Base-by-base conservation (phyloP, 2,888 invertebrate species). In the Hylaea fasciaria region DNA sequence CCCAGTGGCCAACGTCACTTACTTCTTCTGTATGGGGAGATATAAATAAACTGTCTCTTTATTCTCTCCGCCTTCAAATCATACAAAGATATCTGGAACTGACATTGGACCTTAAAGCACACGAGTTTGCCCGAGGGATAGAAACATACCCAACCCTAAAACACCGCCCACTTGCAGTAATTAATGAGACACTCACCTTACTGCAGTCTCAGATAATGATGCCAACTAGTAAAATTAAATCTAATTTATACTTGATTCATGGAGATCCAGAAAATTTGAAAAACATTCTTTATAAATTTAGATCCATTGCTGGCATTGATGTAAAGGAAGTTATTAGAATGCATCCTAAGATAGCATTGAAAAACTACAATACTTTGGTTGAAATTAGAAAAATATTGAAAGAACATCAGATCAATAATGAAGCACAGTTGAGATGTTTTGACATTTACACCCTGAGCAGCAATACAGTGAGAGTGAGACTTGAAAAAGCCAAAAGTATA, bases 1-100 rank as follows among this genome's bases (percentile, higher is more conserved):
- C 89, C 3, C 86, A 88, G 58, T 93, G 92, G 92, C 92, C 92
- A 5, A 89, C 92, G 59, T 92, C 92, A 29, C 78, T 92, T 0
- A 91, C 92, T 32, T 87, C 86, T 32, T 74, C 85, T 46, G 80
- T 91, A 47, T 73, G 80, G 70, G 85, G 81, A 69, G 84, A 91
- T 76, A 64, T 84, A 0, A 76, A 87, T 65, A 61, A 82, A 14
- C 68, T 73, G 40, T 84, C 86, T 47, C 70, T 92, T 28, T 82
- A 82, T 66, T 57, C 69, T 14, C 70, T 91, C 47, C 77, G 92
- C 0, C 71, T 92, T 16, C 89, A 87, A 82, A 88, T 92, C 55
- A 83, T 92, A 16, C 87, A 90, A 66, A 80, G 89, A 65, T 91
- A 92, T 71, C 73, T 93, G 37, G 91, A 92, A 77, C 70, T 92